Percentiles rank a stretch among this genome's conserved stretches.
Evolutionary conservation across 2,113 vertebrate genomes (phyloP).

Genomic region (Lepidothrix coronata): DNA sequence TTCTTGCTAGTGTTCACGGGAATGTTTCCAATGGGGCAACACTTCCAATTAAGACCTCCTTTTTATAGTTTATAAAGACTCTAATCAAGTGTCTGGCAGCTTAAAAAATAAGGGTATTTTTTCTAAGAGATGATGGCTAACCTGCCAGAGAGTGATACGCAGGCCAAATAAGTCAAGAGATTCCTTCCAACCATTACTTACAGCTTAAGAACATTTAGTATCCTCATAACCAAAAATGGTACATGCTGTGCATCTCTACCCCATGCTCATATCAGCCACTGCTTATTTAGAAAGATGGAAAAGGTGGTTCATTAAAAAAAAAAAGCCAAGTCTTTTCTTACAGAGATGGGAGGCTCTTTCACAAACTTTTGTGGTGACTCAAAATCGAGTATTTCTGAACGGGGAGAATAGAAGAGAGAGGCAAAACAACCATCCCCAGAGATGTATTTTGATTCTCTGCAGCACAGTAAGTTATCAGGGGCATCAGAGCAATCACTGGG

Average conservation of each 20-base stretch:
- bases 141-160: background rate
- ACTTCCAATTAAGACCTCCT: constrained; percentile 13
- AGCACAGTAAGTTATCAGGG: background rate
- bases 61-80: background rate
- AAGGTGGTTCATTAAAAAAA: background rate
- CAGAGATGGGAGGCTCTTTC: background rate
- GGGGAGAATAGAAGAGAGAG: background rate
- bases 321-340: background rate
- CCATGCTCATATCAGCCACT: background rate
- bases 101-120: background rate
- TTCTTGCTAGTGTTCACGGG: background rate
- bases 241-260: background rate
- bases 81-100: background rate
- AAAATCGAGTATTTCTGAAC: background rate
- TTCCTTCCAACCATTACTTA: background rate
- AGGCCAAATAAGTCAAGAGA: background rate
- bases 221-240: background rate
- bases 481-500: background rate
- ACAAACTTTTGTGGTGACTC: background rate
- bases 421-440: background rate
- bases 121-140: background rate
- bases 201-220: background rate
- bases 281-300: background rate
- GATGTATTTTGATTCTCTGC: background rate
- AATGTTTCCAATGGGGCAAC: background rate